Conservation (phyloP, 2,888 invertebrate species). For the Drosophila antonietae region DNA sequence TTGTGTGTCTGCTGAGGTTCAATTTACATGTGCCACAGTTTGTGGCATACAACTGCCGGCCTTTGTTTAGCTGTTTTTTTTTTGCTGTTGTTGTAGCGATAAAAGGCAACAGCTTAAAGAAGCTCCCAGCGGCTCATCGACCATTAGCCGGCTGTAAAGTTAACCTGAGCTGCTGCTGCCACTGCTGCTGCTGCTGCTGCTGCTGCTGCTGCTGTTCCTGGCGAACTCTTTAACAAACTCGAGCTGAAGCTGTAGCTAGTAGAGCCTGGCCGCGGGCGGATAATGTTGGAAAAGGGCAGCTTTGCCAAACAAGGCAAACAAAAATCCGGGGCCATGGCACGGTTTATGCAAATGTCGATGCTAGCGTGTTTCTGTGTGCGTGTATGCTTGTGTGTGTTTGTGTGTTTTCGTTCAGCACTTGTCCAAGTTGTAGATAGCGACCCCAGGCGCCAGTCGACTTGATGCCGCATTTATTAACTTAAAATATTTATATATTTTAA, state of each 20-base stretch:
- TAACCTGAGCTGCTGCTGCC: slow-evolving; percentile 40
- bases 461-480: slow-evolving; percentile 72
- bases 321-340: slow-evolving; percentile 21
- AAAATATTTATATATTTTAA: slow-evolving; percentile 75
- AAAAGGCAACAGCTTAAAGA: slow-evolving; percentile 49
- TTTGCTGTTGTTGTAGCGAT: slow-evolving; percentile 16
- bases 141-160: slow-evolving; percentile 61
- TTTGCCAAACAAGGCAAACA: slow-evolving; percentile 38
- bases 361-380: slow-evolving; percentile 22
- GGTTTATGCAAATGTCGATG: slow-evolving; percentile 69
- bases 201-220: slow-evolving; percentile 1
- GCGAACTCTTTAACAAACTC: slow-evolving; percentile 28
- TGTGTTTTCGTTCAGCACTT: slow-evolving; percentile 49
- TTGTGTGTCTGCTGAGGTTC: slow-evolving; percentile 23
- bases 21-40: slow-evolving; percentile 50
- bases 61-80: slow-evolving; percentile 10
- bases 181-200: not conserved
- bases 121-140: slow-evolving; percentile 53
- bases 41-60: slow-evolving; percentile 38
- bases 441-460: slow-evolving; percentile 48
- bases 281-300: slow-evolving; percentile 56
- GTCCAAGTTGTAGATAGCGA: slow-evolving; percentile 36
- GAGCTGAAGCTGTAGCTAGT: slow-evolving; percentile 4
- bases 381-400: not conserved
- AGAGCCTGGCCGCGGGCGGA: slow-evolving; percentile 32